These are phyloP conservation scores for Cepphus grylle DNA, from an alignment of 2,113 vertebrate species.

Conservation along the genomic window DNA sequence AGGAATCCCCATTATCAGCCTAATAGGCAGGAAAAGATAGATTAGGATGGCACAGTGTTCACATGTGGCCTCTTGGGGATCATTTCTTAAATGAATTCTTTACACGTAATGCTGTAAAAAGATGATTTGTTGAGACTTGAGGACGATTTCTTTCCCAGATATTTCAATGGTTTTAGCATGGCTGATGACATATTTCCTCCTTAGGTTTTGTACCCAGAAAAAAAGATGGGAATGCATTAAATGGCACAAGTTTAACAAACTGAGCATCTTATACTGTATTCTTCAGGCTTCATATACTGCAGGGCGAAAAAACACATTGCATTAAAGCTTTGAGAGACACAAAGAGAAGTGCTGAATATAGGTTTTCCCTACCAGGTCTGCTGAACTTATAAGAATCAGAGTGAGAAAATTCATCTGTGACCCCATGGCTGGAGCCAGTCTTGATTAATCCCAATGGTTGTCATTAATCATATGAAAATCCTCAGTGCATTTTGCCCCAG, in stretches of 20 bases:
- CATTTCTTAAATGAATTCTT: slow-evolving; percentile 53
- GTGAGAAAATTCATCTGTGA: background rate
- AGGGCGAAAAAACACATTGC: background rate
- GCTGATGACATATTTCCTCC: slow-evolving; percentile 2
- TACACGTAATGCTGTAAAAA: slow-evolving; percentile 20
- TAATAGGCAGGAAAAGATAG: slow-evolving; percentile 69
- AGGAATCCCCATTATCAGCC: slow-evolving; percentile 58
- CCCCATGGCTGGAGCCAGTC: background rate
- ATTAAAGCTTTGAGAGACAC: background rate
- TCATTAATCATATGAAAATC: background rate
- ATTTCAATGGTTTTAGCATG: slow-evolving; percentile 30
- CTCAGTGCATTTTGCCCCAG: background rate
- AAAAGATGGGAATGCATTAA: background rate
- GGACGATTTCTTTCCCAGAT: background rate
- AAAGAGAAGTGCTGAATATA: background rate
- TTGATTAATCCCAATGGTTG: background rate
- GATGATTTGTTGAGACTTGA: slow-evolving; percentile 34
- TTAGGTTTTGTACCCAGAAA: background rate
- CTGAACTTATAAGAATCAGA: background rate
- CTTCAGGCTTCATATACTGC: background rate
- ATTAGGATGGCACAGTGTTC: slow-evolving; percentile 48
- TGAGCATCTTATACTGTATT: background rate
- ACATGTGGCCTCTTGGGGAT: slow-evolving; percentile 42
- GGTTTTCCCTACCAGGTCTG: background rate
- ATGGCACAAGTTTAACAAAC: background rate